phyloP scores from a whole-genome alignment of 2,797 vertebrate species.

The Gadopsis bispinosus region DNA sequence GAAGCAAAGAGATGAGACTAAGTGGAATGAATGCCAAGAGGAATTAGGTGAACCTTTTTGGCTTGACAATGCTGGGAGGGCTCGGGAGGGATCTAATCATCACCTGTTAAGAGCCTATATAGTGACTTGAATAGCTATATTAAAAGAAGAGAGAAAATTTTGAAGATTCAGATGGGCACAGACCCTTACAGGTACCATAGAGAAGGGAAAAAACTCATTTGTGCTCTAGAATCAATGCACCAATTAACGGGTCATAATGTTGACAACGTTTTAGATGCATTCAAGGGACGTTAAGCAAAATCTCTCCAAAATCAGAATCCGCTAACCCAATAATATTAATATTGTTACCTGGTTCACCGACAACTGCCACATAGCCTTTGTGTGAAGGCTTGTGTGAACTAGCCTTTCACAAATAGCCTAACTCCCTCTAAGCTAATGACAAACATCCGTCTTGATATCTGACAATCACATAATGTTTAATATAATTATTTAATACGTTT shows the following conservation, averaged over 20 bases:
- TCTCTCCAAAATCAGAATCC: no score
- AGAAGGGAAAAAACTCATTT: neutral
- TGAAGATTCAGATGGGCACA: neutral
- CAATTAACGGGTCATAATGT: neutral
- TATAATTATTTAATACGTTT: no score
- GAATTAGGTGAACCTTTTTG: slow-evolving; percentile 64
- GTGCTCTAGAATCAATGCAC: neutral
- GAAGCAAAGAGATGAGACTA: slow-evolving; percentile 58
- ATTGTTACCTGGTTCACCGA: no score
- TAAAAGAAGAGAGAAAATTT: neutral
- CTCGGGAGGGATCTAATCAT: slow-evolving; percentile 54
- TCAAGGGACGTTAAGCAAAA: no score
- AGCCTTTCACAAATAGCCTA: neutral
- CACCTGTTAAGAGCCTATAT: slow-evolving; percentile 50
- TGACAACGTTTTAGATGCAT: neutral
- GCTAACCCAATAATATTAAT: neutral
- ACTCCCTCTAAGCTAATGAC: neutral
- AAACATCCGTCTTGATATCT: no score
- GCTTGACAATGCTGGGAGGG: slow-evolving; percentile 52
- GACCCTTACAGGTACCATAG: neutral
- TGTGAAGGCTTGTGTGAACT: neutral
- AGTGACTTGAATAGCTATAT: slow-evolving; percentile 36
- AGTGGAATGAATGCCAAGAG: slow-evolving; percentile 69
- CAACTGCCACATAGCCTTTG: no score
- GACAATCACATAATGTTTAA: neutral